A percentile compares a stretch with the other conserved stretches of the same genome.
Evolutionary conservation across 2,797 vertebrate species (phyloP).

Genomic region (Siniperca undulata): DNA sequence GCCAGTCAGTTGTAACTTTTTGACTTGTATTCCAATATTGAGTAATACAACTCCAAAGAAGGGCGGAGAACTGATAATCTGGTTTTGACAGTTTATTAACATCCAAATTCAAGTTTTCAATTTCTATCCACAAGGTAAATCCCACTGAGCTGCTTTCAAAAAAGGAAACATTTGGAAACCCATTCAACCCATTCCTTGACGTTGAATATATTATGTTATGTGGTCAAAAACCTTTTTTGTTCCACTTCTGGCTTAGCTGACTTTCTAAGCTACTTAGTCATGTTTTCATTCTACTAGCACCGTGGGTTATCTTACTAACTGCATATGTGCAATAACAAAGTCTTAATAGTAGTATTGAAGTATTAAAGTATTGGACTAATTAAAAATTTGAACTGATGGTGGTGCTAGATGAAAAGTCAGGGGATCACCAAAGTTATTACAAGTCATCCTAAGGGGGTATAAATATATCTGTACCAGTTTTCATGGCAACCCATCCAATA

Average conservation of each 20-base stretch:
- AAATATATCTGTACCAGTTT: too few species aligned
- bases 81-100: not conserved
- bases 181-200: not conserved
- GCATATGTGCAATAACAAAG: not conserved
- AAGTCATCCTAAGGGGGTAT: too few species aligned
- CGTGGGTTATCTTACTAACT: not conserved
- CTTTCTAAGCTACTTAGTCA: not conserved
- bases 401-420: not conserved
- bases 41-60: not conserved
- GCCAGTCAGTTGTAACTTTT: not conserved
- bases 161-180: not conserved
- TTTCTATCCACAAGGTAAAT: not conserved
- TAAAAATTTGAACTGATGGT: not conserved
- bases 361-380: too few species aligned
- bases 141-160: not conserved
- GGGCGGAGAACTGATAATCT: not conserved
- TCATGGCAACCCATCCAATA: not conserved
- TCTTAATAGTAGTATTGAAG: too few species aligned
- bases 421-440: too few species aligned
- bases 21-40: not conserved
- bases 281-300: not conserved
- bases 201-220: not conserved
- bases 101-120: not conserved
- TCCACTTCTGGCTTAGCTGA: not conserved
- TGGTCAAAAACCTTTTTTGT: too few species aligned